These are phyloP conservation scores for Lepidothrix coronata DNA, from an alignment of 2,113 vertebrate genomes.

Conservation along the genomic window DNA sequence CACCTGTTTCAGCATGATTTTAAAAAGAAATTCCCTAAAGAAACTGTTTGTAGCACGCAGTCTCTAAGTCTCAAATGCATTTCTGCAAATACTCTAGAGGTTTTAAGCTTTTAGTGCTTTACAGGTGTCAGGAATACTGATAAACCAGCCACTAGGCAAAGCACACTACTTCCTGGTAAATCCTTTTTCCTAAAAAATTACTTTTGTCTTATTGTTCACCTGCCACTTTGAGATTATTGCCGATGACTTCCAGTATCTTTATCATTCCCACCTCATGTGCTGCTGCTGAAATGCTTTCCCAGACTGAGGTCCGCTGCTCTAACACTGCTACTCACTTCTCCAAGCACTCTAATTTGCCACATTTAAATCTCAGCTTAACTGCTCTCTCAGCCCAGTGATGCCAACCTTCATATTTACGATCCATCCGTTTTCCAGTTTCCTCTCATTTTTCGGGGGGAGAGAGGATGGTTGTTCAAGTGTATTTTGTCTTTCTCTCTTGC, in stretches of 20 bases:
- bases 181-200: background rate
- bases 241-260: background rate
- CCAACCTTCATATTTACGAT: background rate
- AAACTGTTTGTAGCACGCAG: slow-evolving; percentile 8
- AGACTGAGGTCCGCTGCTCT: background rate
- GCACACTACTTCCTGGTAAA: background rate
- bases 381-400: background rate
- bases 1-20: slow-evolving; percentile 54
- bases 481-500: background rate
- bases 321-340: background rate
- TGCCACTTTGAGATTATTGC: background rate
- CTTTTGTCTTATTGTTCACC: background rate
- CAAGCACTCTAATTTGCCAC: background rate
- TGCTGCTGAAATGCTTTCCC: background rate
- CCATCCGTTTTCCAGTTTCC: background rate
- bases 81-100: background rate
- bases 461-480: background rate
- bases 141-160: background rate
- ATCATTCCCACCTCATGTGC: background rate
- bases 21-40: slow-evolving; percentile 17
- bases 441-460: background rate
- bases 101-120: background rate
- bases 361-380: background rate
- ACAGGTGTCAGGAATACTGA: background rate
- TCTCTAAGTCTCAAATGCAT: background rate